A percentile compares a stretch with the other conserved stretches of the same genome.
phyloP scores from a whole-genome alignment of 1,140 invertebrate species.

The Zaprionus nigranus region DNA sequence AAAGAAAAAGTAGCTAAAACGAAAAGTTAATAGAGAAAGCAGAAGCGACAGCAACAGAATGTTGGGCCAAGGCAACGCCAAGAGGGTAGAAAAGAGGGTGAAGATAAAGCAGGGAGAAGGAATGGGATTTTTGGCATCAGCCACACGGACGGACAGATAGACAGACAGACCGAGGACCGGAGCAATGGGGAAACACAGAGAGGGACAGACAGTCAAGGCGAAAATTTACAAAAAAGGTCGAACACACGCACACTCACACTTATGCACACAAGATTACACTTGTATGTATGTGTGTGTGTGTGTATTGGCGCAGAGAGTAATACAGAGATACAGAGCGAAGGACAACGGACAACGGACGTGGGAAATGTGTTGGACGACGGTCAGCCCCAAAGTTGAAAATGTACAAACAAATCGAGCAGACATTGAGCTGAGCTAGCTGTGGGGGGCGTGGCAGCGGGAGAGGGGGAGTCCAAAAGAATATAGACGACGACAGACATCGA shows the following conservation, averaged over 20 bases:
- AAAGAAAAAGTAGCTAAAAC: slow-evolving; percentile 82
- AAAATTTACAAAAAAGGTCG: slow-evolving; percentile 77
- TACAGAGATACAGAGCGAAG: slow-evolving; percentile 43
- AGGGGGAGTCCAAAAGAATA: neutral
- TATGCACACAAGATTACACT: slow-evolving; percentile 5
- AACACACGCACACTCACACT: slow-evolving; percentile 25
- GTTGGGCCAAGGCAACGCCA: slow-evolving; percentile 70
- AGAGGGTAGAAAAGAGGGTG: neutral
- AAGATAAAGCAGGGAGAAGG: neutral
- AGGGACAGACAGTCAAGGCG: slow-evolving; percentile 72
- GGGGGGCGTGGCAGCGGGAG: neutral
- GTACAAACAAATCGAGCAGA: slow-evolving; percentile 81
- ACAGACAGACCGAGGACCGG: slow-evolving; percentile 8
- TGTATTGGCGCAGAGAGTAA: neutral
- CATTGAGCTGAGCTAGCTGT: slow-evolving; percentile 53
- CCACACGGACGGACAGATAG: slow-evolving; percentile 39
- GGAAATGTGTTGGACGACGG: slow-evolving; percentile 45
- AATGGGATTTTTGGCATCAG: slow-evolving; percentile 42
- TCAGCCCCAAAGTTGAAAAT: slow-evolving; percentile 59
- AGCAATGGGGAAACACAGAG: neutral
- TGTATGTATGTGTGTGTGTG: slow-evolving; percentile 2
- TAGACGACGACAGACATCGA: slow-evolving; percentile 59
- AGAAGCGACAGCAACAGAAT: slow-evolving; percentile 62
- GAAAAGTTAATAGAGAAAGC: slow-evolving; percentile 82
- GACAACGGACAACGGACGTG: slow-evolving; percentile 20